Conservation (phyloP, 1,140 invertebrate species). For the Tetramorium alpestre region DNA sequence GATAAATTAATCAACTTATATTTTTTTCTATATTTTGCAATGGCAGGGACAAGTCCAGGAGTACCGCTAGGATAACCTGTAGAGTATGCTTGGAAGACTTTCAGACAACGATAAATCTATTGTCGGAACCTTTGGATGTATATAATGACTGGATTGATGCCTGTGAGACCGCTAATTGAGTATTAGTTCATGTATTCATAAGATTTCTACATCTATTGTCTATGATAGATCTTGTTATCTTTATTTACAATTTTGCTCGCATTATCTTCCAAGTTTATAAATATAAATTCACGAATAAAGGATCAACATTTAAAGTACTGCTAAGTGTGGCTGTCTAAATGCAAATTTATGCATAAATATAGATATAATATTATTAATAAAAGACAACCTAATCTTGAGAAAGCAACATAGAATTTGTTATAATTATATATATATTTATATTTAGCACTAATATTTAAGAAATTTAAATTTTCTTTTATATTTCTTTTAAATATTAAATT, state of each 20-base stretch:
- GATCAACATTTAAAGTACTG: not conserved
- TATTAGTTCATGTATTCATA: not conserved
- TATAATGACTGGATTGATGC: constrained; percentile 99
- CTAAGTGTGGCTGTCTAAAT: not conserved
- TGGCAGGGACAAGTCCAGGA: constrained; percentile 96
- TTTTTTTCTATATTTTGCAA: not conserved
- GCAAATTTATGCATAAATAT: not conserved
- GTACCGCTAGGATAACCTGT: constrained; percentile 97
- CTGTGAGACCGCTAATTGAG: constrained; percentile 96
- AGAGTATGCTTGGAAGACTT: constrained; percentile 98
- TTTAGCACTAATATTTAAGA: constrained; percentile 9
- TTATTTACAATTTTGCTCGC: not conserved
- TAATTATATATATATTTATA: not conserved
- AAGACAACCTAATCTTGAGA: not conserved
- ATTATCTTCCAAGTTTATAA: not conserved
- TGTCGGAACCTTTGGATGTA: constrained; percentile 99
- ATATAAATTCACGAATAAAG: not conserved
- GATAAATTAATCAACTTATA: not conserved
- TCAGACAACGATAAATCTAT: constrained; percentile 97
- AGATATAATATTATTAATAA: not conserved
- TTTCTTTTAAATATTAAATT: not conserved
- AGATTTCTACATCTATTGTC: not conserved
- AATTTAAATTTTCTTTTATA: not conserved
- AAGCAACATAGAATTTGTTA: not conserved
- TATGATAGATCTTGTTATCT: not conserved